Base-by-base conservation (phyloP, 2,797 vertebrate genomes). In the Jordanella pulchra region DNA sequence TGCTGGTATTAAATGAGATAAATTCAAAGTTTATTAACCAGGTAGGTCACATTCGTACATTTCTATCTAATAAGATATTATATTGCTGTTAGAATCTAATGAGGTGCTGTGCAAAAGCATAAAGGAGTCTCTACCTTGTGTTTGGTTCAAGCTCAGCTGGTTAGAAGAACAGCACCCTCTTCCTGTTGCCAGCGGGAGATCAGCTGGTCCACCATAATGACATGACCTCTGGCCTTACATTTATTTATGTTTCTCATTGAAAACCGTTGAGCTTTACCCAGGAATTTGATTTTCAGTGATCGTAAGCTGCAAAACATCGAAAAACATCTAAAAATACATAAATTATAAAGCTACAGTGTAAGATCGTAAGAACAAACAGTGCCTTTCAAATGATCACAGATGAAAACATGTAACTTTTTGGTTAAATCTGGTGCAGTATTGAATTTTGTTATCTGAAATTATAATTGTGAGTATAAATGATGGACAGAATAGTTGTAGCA, bases 101-200 rank as follows among this genome's bases (percentile, higher is more conserved):
- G 39, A 23, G 2, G n/a, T 53, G 18, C 10, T 51, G 23, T 35
- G 35, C 27, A 56, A 27, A 28, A 28, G 5, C 13, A 51, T 51
- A 21, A 79, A 74, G 6, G 48, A 39, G 32, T 25, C 45, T 14
- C 54, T 67, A 55, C 39, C 17, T 32, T 50, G 23, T 60, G 4
- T 23, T 30, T n/a, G 13, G 1, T 25, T 65, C 10, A 27, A 67
- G 18, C 4, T 48, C 3, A 15, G 12, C 18, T 47, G 4, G 13
- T 0, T 65, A 25, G 47, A n/a, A 51, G 77, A 84, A 82, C 69
- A 78, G 79, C 15, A 1, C 82, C 76, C 78, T 77, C 82, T 74
- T 53, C 47, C 64, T 65, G 42, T 39, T 65, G 39, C 42, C 32
- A 50, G 45, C 32, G 23, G 32, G 23, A 73, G 44, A 50, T 15